Evolutionary conservation across 1,140 invertebrate genomes (phyloP).

Genomic region (Paralvinella palmiformis): DNA sequence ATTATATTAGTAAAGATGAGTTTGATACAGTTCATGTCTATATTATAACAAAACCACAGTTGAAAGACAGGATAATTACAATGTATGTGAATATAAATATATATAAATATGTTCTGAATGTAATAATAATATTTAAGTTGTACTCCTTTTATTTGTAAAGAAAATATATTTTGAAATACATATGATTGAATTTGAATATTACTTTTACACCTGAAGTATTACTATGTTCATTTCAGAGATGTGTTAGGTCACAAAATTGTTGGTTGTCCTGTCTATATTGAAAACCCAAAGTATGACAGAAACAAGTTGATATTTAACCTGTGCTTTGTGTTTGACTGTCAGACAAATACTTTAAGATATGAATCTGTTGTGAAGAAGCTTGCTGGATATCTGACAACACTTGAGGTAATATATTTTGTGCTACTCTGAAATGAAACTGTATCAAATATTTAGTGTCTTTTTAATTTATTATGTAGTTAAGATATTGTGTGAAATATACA

Average conservation of each 20-base stretch:
- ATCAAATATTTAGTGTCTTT: neutral
- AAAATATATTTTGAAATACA: too few species aligned
- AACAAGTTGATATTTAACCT: slow-evolving; percentile 93
- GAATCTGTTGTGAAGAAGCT: slow-evolving; percentile 89
- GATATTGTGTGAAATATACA: neutral
- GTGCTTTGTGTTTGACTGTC: slow-evolving; percentile 87
- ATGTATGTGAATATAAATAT: slow-evolving; percentile 57
- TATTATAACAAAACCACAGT: slow-evolving; percentile 88
- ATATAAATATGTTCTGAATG: neutral
- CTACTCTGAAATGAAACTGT: too few species aligned
- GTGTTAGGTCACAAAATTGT: slow-evolving; percentile 79
- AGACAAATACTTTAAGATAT: slow-evolving; percentile 82
- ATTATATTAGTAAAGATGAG: slow-evolving; percentile 80
- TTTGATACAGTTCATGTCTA: slow-evolving; percentile 92
- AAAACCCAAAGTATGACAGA: slow-evolving; percentile 81
- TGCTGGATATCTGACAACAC: slow-evolving; percentile 75
- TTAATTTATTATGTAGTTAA: neutral
- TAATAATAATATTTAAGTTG: too few species aligned
- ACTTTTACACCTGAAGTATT: neutral
- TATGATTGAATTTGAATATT: neutral
- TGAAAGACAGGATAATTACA: slow-evolving; percentile 83
- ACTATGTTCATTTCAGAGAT: slow-evolving; percentile 65
- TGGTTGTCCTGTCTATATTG: slow-evolving; percentile 86
- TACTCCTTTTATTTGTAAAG: too few species aligned
- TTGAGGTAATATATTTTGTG: slow-evolving; percentile 43